Conservation (phyloP, 30 jellyfish, hydroid and myxozoan species). For the Catostylus mosaicus region DNA sequence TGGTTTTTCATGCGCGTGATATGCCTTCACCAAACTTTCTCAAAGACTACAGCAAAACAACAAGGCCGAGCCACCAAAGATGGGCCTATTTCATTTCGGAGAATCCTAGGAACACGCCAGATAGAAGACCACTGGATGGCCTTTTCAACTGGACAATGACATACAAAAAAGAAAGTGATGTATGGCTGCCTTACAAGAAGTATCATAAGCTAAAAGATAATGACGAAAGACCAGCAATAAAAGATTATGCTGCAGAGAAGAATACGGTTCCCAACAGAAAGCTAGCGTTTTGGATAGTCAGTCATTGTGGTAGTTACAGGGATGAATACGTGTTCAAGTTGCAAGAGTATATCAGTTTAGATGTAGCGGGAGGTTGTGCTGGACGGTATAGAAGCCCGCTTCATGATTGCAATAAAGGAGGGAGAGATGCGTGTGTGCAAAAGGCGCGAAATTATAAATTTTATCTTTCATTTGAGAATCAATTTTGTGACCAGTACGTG, state of each 20-base stretch:
- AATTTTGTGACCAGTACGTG: no score
- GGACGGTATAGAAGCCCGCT: conserved; percentile 6
- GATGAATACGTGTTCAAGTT: conserved; percentile 33
- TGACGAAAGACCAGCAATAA: conserved; percentile 9
- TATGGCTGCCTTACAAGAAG: conserved; percentile 50
- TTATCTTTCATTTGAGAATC: no score
- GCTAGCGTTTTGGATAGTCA: conserved; percentile 52
- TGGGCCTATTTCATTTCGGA: conserved; percentile 96
- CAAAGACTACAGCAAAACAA: conserved; percentile 5
- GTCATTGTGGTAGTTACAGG: conserved; percentile 62
- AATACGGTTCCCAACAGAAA: conserved; percentile 33
- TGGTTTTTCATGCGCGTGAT: conserved; percentile 87
- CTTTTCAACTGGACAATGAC: conserved; percentile 84
- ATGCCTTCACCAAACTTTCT: conserved; percentile 68
- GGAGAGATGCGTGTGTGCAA: conserved; percentile 40
- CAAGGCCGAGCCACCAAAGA: conserved; percentile 76
- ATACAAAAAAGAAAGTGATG: conserved; percentile 53
- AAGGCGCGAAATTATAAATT: not conserved
- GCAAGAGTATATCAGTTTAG: conserved; percentile 35
- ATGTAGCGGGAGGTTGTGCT: conserved; percentile 70
- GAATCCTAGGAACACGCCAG: conserved; percentile 82
- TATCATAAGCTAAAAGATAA: not conserved
- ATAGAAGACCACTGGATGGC: conserved; percentile 73
- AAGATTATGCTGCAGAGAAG: conserved; percentile 56
- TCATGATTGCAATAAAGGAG: conserved; percentile 9